A percentile compares a stretch with the other conserved stretches of the same genome.
These are phyloP conservation scores for Phataginus tricuspis DNA, from an alignment of 2,797 vertebrate genomes.

Conservation along the genomic window DNA sequence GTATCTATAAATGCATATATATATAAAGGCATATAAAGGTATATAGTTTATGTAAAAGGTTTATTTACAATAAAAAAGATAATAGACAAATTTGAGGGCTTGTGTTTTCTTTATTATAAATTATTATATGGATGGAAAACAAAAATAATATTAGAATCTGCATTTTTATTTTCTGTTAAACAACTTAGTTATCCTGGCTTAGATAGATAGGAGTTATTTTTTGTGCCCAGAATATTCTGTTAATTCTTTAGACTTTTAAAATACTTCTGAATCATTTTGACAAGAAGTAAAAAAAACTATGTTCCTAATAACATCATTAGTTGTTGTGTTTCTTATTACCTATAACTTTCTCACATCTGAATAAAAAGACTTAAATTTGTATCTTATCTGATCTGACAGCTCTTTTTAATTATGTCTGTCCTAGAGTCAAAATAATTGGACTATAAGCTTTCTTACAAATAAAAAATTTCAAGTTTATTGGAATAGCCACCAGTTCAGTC, in stretches of 20 bases:
- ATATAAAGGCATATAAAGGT: neutral
- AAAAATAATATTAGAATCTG: conserved; percentile 2
- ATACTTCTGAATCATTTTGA: neutral
- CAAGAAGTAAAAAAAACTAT: neutral
- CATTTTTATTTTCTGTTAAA: neutral
- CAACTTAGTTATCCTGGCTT: neutral
- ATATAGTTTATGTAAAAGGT: neutral
- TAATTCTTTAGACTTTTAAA: neutral
- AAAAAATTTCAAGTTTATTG: neutral
- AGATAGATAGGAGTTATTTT: neutral
- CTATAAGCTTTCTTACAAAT: neutral
- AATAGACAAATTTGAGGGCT: neutral
- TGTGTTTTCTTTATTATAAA: neutral
- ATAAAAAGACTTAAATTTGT: neutral
- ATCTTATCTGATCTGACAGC: neutral
- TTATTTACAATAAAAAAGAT: neutral
- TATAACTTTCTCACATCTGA: neutral
- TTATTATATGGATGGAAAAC: neutral
- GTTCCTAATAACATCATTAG: neutral
- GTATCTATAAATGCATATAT: neutral
- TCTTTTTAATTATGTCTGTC: neutral
- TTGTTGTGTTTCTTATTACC: neutral
- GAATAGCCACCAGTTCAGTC: neutral
- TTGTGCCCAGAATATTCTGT: neutral
- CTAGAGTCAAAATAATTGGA: neutral